Evolutionary conservation across 2,113 vertebrate genomes (phyloP).

Genomic region (Brachypodius melanocephalos): DNA sequence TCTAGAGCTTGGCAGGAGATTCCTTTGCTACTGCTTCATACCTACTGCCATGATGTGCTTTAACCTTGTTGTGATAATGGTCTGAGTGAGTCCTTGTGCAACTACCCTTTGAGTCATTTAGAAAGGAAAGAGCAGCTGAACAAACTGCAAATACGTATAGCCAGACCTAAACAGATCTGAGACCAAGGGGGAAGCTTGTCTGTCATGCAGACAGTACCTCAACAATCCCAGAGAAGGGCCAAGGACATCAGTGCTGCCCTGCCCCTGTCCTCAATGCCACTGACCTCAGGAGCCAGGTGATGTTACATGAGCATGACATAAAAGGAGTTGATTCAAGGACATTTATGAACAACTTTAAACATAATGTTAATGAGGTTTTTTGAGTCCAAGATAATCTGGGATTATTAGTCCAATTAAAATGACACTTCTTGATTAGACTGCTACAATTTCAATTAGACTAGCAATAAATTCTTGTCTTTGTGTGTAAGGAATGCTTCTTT

Average conservation of each 20-base stretch:
- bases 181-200: background rate
- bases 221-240: background rate
- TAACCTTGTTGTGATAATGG: background rate
- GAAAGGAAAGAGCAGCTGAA: background rate
- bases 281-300: rapidly evolving
- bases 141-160: background rate
- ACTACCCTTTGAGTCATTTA: background rate
- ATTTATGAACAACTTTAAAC: background rate
- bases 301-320: background rate
- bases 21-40: background rate
- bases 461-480: background rate
- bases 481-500: background rate
- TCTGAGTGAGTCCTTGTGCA: background rate
- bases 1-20: background rate
- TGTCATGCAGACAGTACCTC: background rate
- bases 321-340: background rate
- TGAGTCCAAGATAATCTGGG: background rate
- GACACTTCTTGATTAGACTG: background rate
- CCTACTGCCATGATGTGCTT: background rate
- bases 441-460: background rate
- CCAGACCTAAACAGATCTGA: rapidly evolving
- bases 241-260: background rate
- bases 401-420: background rate
- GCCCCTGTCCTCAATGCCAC: background rate
- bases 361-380: background rate